Conservation (phyloP, 2,113 vertebrate genomes). For the Oreochromis spilurus region DNA sequence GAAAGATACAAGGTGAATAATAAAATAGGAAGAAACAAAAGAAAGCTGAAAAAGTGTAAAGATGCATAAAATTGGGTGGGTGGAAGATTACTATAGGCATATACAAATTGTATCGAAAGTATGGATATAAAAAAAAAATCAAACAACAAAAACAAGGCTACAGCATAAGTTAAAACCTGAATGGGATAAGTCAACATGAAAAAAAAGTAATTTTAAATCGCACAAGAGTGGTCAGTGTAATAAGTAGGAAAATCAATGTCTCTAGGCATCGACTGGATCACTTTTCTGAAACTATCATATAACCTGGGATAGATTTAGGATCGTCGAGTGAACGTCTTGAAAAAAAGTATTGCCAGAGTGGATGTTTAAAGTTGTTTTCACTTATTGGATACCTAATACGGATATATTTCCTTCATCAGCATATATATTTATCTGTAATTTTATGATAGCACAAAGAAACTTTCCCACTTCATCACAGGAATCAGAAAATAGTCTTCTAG, state of each 20-base stretch:
- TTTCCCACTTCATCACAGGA: background rate
- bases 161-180: background rate
- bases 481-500: background rate
- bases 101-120: background rate
- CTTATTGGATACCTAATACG: background rate
- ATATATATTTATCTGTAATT: background rate
- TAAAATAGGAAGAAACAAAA: constrained; percentile 13
- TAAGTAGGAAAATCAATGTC: background rate
- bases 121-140: background rate
- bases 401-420: background rate
- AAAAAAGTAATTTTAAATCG: background rate
- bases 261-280: background rate
- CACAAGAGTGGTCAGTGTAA: background rate
- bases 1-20: constrained; percentile 3
- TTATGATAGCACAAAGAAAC: background rate
- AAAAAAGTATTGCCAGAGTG: background rate
- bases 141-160: background rate
- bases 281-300: background rate
- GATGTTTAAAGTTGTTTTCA: background rate
- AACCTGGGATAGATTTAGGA: background rate
- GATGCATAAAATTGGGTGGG: no score
- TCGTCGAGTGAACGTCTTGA: background rate
- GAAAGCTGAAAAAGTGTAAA: background rate
- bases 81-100: background rate
- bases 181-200: background rate